phyloP scores from a whole-genome alignment of 2,113 vertebrate species.

The Paracanthobrama guichenoti region DNA sequence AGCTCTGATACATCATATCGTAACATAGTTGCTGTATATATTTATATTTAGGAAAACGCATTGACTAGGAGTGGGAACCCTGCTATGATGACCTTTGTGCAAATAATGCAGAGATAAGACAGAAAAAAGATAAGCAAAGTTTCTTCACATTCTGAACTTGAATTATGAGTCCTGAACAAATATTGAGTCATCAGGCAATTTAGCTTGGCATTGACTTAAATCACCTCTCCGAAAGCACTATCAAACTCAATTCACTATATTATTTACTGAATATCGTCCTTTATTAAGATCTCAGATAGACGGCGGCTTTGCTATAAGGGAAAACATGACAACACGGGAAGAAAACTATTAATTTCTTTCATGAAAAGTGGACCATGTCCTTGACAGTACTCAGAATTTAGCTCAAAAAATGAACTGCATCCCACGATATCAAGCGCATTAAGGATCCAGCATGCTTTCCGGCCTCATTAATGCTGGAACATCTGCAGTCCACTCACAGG shows the following conservation, averaged over 20 bases:
- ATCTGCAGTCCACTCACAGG: constrained; percentile 23
- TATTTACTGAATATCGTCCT: not conserved
- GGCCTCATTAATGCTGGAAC: constrained; percentile 20
- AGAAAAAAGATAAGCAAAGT: not conserved
- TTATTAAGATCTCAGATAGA: not conserved
- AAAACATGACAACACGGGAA: not conserved
- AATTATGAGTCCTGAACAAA: not conserved
- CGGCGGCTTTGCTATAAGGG: not conserved
- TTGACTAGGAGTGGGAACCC: not conserved
- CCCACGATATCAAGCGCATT: not conserved
- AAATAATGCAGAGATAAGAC: not conserved
- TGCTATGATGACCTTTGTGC: not conserved
- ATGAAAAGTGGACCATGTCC: not conserved
- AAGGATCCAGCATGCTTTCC: not conserved
- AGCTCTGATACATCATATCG: not conserved
- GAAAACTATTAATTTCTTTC: not conserved
- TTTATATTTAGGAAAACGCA: not conserved
- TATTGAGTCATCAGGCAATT: constrained; percentile 5
- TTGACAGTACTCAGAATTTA: not conserved
- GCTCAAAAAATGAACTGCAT: not conserved
- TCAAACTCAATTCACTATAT: not conserved
- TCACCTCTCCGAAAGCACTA: not conserved
- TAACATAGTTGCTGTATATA: not conserved
- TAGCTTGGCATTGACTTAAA: constrained; percentile 3
- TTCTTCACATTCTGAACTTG: not conserved